Conservation (phyloP, 2,888 invertebrate species). For the Papilio elwesi region DNA sequence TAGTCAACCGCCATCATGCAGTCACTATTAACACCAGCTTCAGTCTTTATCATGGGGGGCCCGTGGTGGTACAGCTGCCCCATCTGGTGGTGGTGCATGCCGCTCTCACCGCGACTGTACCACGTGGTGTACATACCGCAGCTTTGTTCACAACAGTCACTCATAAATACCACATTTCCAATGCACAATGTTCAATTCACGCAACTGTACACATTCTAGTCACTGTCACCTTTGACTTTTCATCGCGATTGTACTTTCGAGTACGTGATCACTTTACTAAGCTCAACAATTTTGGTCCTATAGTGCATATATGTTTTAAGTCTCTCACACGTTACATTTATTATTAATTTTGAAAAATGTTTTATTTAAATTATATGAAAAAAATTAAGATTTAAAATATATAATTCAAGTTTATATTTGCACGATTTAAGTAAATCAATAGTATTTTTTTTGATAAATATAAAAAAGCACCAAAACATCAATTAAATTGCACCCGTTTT, state of each 20-base stretch:
- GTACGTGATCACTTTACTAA: conserved; percentile 24
- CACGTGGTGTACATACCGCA: conserved; percentile 83
- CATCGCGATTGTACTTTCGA: conserved; percentile 31
- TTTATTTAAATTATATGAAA: not conserved
- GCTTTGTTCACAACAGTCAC: conserved; percentile 71
- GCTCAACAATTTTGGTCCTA: not conserved
- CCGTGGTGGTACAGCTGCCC: conserved; percentile 83
- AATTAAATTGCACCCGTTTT: conserved; percentile 57
- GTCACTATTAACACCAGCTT: conserved; percentile 85
- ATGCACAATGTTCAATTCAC: conserved; percentile 31
- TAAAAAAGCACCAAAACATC: conserved; percentile 49
- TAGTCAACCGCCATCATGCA: conserved; percentile 88
- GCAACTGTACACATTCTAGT: conserved; percentile 15
- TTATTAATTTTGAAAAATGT: not conserved
- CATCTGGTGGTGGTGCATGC: conserved; percentile 82
- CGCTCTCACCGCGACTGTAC: conserved; percentile 81
- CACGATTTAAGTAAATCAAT: conserved; percentile 38
- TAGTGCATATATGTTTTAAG: not conserved
- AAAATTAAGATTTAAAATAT: conserved; percentile 3
- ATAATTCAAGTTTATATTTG: conserved; percentile 43
- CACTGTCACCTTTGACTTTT: conserved; percentile 22
- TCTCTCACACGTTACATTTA: not conserved
- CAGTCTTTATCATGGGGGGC: conserved; percentile 85
- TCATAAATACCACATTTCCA: conserved; percentile 72
- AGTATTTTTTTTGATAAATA: conserved; percentile 32